These are phyloP conservation scores for Lacerta agilis DNA, from an alignment of 2,797 vertebrate genomes.

Conservation along the genomic window DNA sequence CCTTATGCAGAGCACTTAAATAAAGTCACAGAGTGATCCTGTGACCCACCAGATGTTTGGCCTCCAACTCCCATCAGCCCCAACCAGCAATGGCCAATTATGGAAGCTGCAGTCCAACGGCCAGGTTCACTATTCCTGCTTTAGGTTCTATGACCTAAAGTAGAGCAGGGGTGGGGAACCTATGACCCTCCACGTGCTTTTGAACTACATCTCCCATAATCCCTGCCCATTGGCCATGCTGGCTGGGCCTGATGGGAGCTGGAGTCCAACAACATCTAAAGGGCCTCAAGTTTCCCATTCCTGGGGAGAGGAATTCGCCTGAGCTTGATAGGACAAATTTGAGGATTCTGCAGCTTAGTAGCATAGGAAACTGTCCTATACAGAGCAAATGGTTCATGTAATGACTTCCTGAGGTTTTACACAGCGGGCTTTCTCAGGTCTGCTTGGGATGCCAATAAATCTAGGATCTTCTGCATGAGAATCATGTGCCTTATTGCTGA, in stretches of 20 bases:
- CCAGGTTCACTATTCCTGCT: neutral
- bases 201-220: neutral
- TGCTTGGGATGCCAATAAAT: no score
- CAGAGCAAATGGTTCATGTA: no score
- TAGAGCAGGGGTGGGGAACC: neutral
- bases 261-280: neutral
- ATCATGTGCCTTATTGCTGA: no score
- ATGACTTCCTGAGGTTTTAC: no score
- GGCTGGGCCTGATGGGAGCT: neutral
- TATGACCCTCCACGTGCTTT: neutral
- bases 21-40: no score
- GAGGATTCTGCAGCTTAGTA: neutral
- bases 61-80: neutral
- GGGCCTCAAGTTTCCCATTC: neutral
- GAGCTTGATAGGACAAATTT: neutral
- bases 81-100: neutral
- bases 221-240: no score
- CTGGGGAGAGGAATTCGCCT: neutral
- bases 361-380: no score
- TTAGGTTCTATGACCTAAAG: neutral
- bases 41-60: neutral
- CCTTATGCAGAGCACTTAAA: no score
- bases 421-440: no score
- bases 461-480: no score
- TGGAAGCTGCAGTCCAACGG: no score